Conservation (phyloP, 2,113 vertebrate genomes). For the Lagopus muta region DNA sequence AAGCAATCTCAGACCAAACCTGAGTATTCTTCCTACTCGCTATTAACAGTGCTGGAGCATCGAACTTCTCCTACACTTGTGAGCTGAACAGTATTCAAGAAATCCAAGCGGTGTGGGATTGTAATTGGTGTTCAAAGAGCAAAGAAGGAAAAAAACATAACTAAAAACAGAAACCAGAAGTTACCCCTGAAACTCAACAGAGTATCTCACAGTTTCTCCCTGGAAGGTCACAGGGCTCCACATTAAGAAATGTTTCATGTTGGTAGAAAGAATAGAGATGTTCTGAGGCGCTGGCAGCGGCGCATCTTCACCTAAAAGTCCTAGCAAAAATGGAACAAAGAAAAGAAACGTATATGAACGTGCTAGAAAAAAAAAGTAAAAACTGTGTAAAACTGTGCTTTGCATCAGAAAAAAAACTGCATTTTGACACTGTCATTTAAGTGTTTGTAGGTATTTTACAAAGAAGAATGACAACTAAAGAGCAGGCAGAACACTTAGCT, state of each 20-base stretch:
- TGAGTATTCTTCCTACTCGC: not conserved
- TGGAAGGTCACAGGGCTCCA: slow-evolving; percentile 74
- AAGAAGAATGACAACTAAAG: not conserved
- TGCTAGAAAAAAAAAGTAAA: not conserved
- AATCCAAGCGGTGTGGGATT: not conserved
- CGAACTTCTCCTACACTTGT: not conserved
- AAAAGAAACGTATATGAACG: not conserved
- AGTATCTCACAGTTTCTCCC: slow-evolving; percentile 71
- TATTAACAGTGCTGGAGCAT: not conserved
- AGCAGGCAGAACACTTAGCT: not conserved
- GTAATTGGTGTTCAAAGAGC: not conserved
- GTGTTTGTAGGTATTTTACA: not conserved
- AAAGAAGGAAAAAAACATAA: not conserved
- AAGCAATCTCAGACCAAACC: not conserved
- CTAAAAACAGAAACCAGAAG: not conserved
- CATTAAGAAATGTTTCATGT: slow-evolving; percentile 80
- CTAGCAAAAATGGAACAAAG: not conserved
- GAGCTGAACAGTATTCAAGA: not conserved
- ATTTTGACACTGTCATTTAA: not conserved
- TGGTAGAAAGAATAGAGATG: slow-evolving; percentile 77
- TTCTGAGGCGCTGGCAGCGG: slow-evolving; percentile 74
- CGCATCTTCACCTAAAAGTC: slow-evolving; percentile 41
- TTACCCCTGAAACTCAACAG: slow-evolving; percentile 82
- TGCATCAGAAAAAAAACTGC: not conserved
- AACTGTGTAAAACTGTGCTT: not conserved